Conservation (phyloP, 2,797 vertebrate species). For the Anguilla marmorata region DNA sequence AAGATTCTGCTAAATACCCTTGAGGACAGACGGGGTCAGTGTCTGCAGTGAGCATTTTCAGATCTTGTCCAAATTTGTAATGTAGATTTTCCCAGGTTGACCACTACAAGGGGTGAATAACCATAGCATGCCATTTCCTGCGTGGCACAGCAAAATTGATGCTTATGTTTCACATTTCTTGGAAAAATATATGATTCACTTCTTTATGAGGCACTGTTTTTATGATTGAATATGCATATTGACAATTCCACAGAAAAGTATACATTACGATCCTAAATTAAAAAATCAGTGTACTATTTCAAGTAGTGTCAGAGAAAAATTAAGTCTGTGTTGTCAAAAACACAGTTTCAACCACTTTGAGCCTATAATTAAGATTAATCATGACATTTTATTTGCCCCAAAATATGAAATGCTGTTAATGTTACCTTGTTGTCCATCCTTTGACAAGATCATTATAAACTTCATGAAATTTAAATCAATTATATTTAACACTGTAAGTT, state of each 20-base stretch:
- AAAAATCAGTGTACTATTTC: neutral
- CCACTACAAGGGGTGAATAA: too few relatives aligned
- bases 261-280: neutral
- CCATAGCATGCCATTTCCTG: neutral
- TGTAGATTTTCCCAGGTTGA: neutral
- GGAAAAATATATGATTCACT: neutral
- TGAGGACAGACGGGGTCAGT: neutral
- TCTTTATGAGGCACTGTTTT: neutral
- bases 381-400: neutral
- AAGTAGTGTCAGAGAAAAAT: too few relatives aligned
- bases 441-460: too few relatives aligned
- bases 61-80: neutral
- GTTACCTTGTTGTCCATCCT: too few relatives aligned
- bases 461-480: too few relatives aligned
- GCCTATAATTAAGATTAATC: neutral
- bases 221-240: too few relatives aligned
- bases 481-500: too few relatives aligned
- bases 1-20: neutral
- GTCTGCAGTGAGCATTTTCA: neutral
- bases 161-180: neutral
- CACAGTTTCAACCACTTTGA: neutral
- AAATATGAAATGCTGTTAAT: neutral
- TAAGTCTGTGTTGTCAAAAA: neutral
- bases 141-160: neutral
- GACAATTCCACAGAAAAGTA: neutral